Evolutionary conservation across 2,888 invertebrate species (phyloP).

Genomic region (Synanthedon andrenaeformis): DNA sequence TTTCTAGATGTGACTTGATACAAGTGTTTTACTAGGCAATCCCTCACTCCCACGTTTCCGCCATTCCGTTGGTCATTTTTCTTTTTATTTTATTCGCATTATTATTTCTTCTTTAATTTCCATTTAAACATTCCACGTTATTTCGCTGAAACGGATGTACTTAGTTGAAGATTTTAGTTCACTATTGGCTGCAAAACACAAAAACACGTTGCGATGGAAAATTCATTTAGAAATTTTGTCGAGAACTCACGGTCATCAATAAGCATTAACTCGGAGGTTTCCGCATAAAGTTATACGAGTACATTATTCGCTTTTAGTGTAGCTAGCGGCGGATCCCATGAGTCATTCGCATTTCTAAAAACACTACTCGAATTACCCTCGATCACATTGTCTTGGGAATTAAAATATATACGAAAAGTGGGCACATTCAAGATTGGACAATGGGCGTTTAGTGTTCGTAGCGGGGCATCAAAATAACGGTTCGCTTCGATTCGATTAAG

Average conservation of each 20-base stretch:
- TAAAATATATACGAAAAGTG: conserved; percentile 29
- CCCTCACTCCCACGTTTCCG: conserved; percentile 53
- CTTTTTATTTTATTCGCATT: conserved; percentile 23
- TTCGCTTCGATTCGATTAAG: conserved; percentile 54
- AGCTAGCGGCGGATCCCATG: conserved; percentile 45
- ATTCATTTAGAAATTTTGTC: background rate
- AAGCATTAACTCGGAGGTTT: background rate
- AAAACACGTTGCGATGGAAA: conserved; percentile 1
- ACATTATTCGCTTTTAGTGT: conserved; percentile 19
- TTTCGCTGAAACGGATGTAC: conserved; percentile 15
- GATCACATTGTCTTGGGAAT: conserved; percentile 60
- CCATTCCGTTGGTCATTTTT: conserved; percentile 33
- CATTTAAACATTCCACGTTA: conserved; percentile 20
- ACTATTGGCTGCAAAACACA: conserved; percentile 41
- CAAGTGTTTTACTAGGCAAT: conserved; percentile 53
- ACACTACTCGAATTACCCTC: conserved; percentile 54
- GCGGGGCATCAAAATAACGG: conserved; percentile 51
- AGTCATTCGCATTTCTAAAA: conserved; percentile 60
- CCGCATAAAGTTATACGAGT: background rate
- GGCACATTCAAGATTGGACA: conserved; percentile 55
- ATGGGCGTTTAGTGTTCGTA: conserved; percentile 59
- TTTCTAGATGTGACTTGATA: conserved; percentile 61
- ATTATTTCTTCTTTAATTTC: conserved; percentile 21
- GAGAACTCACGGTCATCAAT: background rate
- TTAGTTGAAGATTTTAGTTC: conserved; percentile 25